Evolutionary conservation across 2,113 vertebrate genomes (phyloP).

Genomic region (Narcine bancroftii): DNA sequence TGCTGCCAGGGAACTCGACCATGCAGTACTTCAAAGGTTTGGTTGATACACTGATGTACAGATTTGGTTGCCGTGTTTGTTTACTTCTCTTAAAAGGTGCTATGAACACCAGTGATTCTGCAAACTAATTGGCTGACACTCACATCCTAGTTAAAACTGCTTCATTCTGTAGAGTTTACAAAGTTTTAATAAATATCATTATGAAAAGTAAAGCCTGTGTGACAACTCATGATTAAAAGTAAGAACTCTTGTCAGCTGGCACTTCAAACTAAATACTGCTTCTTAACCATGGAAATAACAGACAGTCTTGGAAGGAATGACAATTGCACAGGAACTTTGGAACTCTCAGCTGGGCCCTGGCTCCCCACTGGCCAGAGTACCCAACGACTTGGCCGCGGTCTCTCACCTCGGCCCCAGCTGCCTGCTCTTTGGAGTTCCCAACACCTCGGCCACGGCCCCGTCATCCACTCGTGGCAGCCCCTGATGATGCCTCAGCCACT

Average conservation of each 20-base stretch:
- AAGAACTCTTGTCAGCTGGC: background rate
- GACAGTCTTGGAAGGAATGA: too few relatives aligned
- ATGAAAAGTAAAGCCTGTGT: background rate
- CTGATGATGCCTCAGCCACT: too few relatives aligned
- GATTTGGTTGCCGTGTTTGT: background rate
- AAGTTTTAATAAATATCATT: conserved; percentile 27
- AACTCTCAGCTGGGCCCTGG: too few relatives aligned
- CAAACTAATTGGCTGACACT: background rate
- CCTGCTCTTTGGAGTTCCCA: too few relatives aligned
- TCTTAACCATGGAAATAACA: background rate
- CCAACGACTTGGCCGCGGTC: too few relatives aligned
- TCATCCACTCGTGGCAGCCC: too few relatives aligned
- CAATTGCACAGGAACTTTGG: too few relatives aligned
- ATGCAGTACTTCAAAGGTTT: background rate
- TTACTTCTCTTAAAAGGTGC: background rate
- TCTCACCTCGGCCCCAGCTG: too few relatives aligned
- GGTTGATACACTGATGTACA: background rate
- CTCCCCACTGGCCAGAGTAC: too few relatives aligned
- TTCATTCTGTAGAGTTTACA: conserved; percentile 3
- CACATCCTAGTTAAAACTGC: background rate
- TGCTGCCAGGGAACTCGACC: background rate
- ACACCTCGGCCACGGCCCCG: too few relatives aligned
- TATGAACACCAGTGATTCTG: background rate
- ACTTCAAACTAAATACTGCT: background rate
- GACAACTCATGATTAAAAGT: background rate